Evolutionary conservation across 2,888 invertebrate genomes (phyloP).

Genomic region (Calliopum simillimum): DNA sequence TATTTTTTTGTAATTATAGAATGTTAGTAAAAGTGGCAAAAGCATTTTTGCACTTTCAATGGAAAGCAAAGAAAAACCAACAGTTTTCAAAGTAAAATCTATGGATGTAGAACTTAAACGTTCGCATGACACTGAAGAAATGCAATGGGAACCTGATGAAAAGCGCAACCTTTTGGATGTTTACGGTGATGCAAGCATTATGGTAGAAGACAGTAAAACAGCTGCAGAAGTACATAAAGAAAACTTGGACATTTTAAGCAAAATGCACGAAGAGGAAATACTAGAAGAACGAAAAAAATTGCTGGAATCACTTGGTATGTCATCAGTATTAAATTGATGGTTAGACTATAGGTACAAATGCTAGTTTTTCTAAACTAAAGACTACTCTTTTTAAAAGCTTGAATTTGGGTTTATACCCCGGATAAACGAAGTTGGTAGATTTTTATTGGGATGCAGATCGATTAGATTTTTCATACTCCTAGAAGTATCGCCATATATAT

Average conservation of each 20-base stretch:
- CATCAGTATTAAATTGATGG: too few relatives aligned
- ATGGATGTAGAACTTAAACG: slow-evolving; percentile 41
- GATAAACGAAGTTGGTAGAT: too few relatives aligned
- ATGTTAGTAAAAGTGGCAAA: slow-evolving; percentile 55
- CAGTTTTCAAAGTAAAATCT: slow-evolving; percentile 16
- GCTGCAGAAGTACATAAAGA: slow-evolving; percentile 77
- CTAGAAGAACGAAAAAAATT: slow-evolving; percentile 78
- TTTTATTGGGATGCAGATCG: too few relatives aligned
- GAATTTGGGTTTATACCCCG: too few relatives aligned
- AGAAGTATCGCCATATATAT: too few relatives aligned
- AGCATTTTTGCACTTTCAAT: slow-evolving; percentile 71
- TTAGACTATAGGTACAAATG: too few relatives aligned
- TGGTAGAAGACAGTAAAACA: slow-evolving; percentile 68
- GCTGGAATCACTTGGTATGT: slow-evolving; percentile 67
- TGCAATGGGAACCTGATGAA: not conserved
- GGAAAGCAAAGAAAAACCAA: slow-evolving; percentile 56
- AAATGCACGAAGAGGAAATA: slow-evolving; percentile 82
- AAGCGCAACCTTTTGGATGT: slow-evolving; percentile 26
- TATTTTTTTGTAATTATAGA: not conserved
- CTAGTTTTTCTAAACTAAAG: too few relatives aligned
- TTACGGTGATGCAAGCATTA: slow-evolving; percentile 47
- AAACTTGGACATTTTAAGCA: slow-evolving; percentile 75
- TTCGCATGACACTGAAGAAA: not conserved
- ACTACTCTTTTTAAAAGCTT: too few relatives aligned
- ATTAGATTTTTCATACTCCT: too few relatives aligned